Conservation (phyloP, 2,888 invertebrate species). For the Pomacea canaliculata region DNA sequence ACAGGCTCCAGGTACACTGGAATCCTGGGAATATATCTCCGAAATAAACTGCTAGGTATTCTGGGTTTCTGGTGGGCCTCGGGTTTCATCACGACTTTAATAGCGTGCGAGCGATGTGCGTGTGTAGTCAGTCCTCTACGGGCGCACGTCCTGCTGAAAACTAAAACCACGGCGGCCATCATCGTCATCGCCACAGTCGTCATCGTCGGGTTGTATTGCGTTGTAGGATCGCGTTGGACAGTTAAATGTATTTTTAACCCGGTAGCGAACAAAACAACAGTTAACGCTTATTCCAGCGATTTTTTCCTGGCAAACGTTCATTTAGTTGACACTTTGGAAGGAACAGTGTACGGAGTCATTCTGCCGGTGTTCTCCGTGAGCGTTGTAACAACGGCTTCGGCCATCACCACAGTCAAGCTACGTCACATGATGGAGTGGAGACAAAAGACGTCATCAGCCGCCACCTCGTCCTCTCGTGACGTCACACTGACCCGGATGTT, state of each 20-base stretch:
- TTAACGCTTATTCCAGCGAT: not conserved
- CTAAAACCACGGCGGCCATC: not conserved
- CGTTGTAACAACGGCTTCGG: not conserved
- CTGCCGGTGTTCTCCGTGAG: not conserved
- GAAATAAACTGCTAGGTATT: not conserved
- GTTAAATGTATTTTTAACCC: not conserved
- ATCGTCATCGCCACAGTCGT: not conserved
- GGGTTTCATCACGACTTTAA: not conserved
- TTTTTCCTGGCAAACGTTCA: not conserved
- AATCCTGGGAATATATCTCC: not conserved
- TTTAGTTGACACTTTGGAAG: not conserved
- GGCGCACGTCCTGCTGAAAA: not conserved
- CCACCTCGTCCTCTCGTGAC: not conserved
- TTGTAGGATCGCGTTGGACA: not conserved
- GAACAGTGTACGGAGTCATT: not conserved
- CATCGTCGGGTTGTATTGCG: not conserved
- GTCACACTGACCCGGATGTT: constrained; percentile 17
- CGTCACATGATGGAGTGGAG: not conserved
- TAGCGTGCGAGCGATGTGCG: not conserved
- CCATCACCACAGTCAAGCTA: not conserved
- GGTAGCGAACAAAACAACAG: not conserved
- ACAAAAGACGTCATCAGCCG: not conserved
- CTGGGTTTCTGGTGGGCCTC: not conserved
- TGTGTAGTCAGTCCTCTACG: not conserved
- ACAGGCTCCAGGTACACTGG: not conserved